phyloP scores from a whole-genome alignment of 1,140 invertebrate genomes.

The Pseudachorutes palmiensis region DNA sequence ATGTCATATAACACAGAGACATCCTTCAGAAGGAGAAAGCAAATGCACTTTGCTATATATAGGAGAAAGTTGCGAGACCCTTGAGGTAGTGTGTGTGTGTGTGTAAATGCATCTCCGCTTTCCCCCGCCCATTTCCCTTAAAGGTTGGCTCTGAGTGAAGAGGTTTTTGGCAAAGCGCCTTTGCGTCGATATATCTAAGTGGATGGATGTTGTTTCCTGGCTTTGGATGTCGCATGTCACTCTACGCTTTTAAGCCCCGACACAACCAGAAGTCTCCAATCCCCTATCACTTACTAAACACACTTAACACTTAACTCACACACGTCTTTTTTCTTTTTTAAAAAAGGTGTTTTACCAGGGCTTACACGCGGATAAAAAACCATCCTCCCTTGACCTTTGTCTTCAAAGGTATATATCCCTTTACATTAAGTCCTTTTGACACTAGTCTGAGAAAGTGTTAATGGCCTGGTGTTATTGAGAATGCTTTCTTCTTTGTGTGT shows the following conservation, averaged over 20 bases:
- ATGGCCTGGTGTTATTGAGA: too few relatives aligned
- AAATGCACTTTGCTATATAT: too few relatives aligned
- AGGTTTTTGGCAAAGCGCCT: slow-evolving; percentile 7
- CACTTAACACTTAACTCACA: neutral
- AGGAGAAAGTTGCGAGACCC: too few relatives aligned
- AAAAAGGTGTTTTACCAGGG: slow-evolving; percentile 1
- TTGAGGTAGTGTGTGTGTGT: too few relatives aligned
- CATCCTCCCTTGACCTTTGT: too few relatives aligned
- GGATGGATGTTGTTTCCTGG: neutral
- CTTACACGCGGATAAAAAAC: too few relatives aligned
- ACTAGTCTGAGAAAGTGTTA: too few relatives aligned
- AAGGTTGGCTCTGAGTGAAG: neutral
- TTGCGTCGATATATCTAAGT: neutral
- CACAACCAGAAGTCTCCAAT: neutral
- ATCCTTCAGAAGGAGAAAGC: too few relatives aligned
- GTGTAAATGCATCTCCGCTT: neutral
- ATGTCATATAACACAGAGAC: too few relatives aligned
- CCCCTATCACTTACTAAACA: slow-evolving; percentile 7
- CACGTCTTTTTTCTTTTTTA: neutral
- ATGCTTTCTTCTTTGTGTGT: too few relatives aligned
- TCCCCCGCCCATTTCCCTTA: neutral
- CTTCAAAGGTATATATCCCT: too few relatives aligned
- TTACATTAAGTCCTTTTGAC: too few relatives aligned
- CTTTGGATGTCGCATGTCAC: neutral
- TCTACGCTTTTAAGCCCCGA: neutral